These are phyloP conservation scores for Platycnemis pennipes DNA, from an alignment of 2,888 invertebrate genomes.

Conservation along the genomic window DNA sequence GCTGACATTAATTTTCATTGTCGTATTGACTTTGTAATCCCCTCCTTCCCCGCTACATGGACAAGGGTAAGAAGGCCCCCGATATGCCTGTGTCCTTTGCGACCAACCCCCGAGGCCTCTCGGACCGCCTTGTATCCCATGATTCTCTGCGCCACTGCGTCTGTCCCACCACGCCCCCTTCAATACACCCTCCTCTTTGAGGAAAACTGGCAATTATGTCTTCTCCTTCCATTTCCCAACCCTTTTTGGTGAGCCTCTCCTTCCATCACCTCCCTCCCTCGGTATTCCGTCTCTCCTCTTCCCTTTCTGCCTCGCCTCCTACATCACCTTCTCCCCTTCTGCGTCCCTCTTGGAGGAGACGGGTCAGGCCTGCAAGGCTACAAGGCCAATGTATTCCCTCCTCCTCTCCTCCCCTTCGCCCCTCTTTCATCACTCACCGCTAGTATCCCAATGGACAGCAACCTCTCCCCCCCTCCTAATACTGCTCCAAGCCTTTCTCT, in stretches of 20 bases:
- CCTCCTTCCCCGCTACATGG: neutral
- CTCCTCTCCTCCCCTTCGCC: neutral
- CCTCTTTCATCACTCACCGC: neutral
- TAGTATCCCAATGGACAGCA: neutral
- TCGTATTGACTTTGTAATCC: neutral
- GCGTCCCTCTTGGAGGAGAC: neutral
- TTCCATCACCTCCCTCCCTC: neutral
- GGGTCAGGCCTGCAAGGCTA: too few species aligned
- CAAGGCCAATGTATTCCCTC: too few species aligned
- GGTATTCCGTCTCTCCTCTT: neutral
- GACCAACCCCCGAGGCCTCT: neutral
- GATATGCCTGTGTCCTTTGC: neutral
- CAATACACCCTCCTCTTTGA: neutral
- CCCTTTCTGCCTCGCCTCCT: too few species aligned
- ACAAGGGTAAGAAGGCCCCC: neutral
- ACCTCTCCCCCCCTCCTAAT: neutral
- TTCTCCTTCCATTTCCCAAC: neutral
- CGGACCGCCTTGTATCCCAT: neutral
- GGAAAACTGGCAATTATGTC: conserved; percentile 3
- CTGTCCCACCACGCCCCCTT: neutral
- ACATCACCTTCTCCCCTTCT: neutral
- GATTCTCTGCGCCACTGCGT: neutral
- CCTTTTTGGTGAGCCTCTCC: neutral
- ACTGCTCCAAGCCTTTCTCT: neutral
- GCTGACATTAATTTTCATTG: neutral